Evolutionary conservation across 2,797 vertebrate genomes (phyloP), one percentile per base, ranked within the genome.

Genomic region (Gymnocypris eckloni): DNA sequence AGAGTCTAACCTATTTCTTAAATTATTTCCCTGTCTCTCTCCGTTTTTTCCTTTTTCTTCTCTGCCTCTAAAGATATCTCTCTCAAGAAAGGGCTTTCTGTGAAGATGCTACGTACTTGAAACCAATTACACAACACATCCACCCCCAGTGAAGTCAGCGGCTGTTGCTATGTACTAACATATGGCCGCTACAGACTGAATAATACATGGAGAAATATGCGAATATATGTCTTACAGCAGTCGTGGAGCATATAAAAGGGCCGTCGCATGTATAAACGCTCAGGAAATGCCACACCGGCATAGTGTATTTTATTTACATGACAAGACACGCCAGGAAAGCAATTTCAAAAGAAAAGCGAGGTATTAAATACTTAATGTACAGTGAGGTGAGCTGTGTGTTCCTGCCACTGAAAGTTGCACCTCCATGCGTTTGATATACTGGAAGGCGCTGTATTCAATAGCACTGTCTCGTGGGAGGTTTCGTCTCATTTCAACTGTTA

Each of bases 351-450:
- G 92, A 89, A 84, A 92, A 89, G 89, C 83, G 88, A 92, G 91
- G 84, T 90, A 90, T 92, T 95, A 95, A 95, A 96, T 95, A 94
- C 93, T 96, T 95, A 93, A 95, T 95, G 95, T 93, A 93, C 91
- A 92, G 90, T 92, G 90, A 92, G 92, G 92, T 92, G 94, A 95
- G 89, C 92, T 91, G 92, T 88, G 92, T 22, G 89, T 91, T 91
- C 87, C 18, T 69, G 75, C 71, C 80, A 71, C 85, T 59, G 20
- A 22, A 67, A 92, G 87, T 75, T 77, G 88, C 87, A 87, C 88
- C 89, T 92, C 72, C 88, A 37, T 52, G 91, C 90, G 83, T 95
- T 94, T 95, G 93, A 95, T 95, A 94, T 89, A 86, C 54, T 81
- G 88, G 88, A 91, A 91, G 93, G 88, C 93, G 92, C 89, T 89